These are phyloP conservation scores for Gobio occitaniae DNA, from an alignment of 2,797 vertebrate genomes.

Conservation along the genomic window DNA sequence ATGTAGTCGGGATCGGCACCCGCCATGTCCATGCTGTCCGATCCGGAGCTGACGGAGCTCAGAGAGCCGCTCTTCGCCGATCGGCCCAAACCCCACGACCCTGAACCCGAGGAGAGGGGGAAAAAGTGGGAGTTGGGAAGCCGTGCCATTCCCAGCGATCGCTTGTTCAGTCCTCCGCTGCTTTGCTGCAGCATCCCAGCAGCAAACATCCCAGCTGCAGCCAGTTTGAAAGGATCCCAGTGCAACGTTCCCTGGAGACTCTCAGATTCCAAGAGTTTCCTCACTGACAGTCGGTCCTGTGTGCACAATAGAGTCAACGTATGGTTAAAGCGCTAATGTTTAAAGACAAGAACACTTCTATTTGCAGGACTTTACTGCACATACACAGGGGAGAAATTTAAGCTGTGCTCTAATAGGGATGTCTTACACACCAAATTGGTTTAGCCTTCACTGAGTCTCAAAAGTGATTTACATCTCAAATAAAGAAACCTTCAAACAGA, in stretches of 20 bases:
- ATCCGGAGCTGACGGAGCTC: slow-evolving; percentile 82
- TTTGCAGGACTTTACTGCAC: slow-evolving; percentile 1
- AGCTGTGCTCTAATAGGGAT: slow-evolving; percentile 5
- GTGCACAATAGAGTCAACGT: slow-evolving; percentile 24
- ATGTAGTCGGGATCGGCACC: slow-evolving; percentile 90
- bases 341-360: slow-evolving; percentile 40
- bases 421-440: slow-evolving; percentile 7
- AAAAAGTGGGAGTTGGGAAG: slow-evolving; percentile 83
- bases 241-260: background rate
- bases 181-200: slow-evolving; percentile 86
- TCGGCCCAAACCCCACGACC: slow-evolving; percentile 78
- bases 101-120: slow-evolving; percentile 63
- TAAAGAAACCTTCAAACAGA: slow-evolving; percentile 12
- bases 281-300: slow-evolving; percentile 37
- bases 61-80: slow-evolving; percentile 78
- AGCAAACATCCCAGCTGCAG: slow-evolving; percentile 75
- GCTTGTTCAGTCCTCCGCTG: slow-evolving; percentile 79
- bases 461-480: slow-evolving; percentile 29
- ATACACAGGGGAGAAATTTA: slow-evolving; percentile 23
- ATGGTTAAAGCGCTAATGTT: slow-evolving; percentile 37
- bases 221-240: slow-evolving; percentile 67
- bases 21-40: slow-evolving; percentile 77
- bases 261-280: slow-evolving; percentile 44
- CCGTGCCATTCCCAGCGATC: slow-evolving; percentile 81
- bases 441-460: slow-evolving; percentile 10